Evolutionary conservation across 2,797 vertebrate species (phyloP), one percentile per base, ranked within the genome.

Genomic region (Masticophis lateralis): DNA sequence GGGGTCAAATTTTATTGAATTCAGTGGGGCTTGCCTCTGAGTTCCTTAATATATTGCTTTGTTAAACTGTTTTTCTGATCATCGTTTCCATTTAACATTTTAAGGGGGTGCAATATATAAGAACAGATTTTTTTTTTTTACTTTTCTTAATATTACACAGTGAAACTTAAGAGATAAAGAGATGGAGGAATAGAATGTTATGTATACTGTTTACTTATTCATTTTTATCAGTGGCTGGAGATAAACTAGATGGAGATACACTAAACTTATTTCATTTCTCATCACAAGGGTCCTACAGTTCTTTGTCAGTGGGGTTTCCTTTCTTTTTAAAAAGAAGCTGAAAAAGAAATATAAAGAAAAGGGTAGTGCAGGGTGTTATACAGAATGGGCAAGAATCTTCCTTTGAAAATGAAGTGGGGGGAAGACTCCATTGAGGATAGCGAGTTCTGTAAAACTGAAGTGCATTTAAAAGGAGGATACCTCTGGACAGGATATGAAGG

Each of bases 201-300:
- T 28, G 59, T 51, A 32, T 56, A 16, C 88, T 89, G 53, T 92
- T 57, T 90, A 59, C 22, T 92, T 57, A 43, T 86, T 92, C 47
- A 92, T 86, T 92, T 92, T 90, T 90, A 92, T 92, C 92, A 22
- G 47, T 86, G 43, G 51, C 88, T 92, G 74, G n/a, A 86, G 74
- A 90, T 90, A 86, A 90, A 43, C 14, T 61, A 66, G 88, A 66
- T 55, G 56, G n/a, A n/a, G n/a, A n/a, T n/a, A n/a, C n/a, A n/a
- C n/a, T n/a, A n/a, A n/a, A n/a, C n/a, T 28, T 63, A 63, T 90
- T 90, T 90, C 92, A 92, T 92, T 90, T 87, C 59, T 90, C 66
- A 66, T 60, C 74, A 51, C 51, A 86, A 66, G 74, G 88, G 51
- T 56, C 88, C 79, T 25, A 57, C 51, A 25, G 43, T 90, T 90